Percentiles rank a stretch among this genome's conserved stretches.
Conservation (phyloP, 2,888 invertebrate species). For the Troides aeacus region DNA sequence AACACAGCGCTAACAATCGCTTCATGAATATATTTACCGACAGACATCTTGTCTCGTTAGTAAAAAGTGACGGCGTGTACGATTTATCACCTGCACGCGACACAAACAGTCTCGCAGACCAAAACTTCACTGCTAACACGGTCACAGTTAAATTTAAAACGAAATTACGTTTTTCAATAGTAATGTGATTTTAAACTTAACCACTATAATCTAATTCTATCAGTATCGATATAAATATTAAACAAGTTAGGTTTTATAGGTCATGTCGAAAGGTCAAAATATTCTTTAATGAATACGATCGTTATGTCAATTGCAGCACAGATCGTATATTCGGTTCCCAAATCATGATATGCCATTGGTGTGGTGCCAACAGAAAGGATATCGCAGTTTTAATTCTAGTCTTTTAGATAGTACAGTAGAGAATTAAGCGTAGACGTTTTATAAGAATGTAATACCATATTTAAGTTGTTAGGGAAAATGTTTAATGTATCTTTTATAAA, state of each 20-base stretch:
- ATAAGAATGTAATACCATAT: background rate
- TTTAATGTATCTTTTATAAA: background rate
- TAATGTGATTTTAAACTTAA: background rate
- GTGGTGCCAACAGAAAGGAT: constrained; percentile 63
- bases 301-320: constrained; percentile 66
- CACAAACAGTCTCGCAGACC: constrained; percentile 51
- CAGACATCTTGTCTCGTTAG: constrained; percentile 77
- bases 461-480: background rate
- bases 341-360: constrained; percentile 65
- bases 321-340: constrained; percentile 61
- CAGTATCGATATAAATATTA: constrained; percentile 2
- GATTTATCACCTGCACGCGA: constrained; percentile 75
- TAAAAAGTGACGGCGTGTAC: constrained; percentile 69
- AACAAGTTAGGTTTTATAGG: constrained; percentile 20
- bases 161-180: constrained; percentile 43
- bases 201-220: constrained; percentile 17
- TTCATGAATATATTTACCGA: constrained; percentile 65
- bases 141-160: constrained; percentile 55
- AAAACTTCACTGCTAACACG: constrained; percentile 55
- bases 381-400: constrained; percentile 68
- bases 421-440: background rate
- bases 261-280: constrained; percentile 35
- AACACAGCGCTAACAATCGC: constrained; percentile 58
- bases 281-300: constrained; percentile 45
- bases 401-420: constrained; percentile 57